These are phyloP conservation scores for Ichneumoninae sp. DNA, from an alignment of 2,888 invertebrate species.

Conservation along the genomic window DNA sequence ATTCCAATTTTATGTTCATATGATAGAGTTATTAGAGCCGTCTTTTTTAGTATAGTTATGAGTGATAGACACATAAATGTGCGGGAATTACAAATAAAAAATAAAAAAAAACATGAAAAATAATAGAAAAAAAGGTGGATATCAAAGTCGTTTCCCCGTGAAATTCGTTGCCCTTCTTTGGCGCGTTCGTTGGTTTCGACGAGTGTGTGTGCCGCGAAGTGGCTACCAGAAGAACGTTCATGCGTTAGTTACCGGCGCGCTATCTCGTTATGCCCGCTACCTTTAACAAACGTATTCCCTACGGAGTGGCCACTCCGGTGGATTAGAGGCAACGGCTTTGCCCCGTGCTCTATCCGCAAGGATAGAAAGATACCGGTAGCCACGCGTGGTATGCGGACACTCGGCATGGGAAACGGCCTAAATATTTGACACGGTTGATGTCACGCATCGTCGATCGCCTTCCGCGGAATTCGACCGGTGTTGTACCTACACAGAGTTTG, in stretches of 20 bases:
- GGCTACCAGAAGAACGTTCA: background rate
- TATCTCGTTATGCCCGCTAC: background rate
- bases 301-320: background rate
- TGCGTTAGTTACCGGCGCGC: background rate
- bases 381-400: constrained; percentile 69
- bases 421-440: constrained; percentile 72
- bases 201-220: background rate
- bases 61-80: too few relatives aligned
- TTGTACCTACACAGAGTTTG: constrained; percentile 28
- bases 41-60: too few relatives aligned
- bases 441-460: constrained; percentile 65
- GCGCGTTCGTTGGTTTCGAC: too few relatives aligned
- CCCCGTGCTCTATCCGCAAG: background rate
- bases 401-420: constrained; percentile 69
- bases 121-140: too few relatives aligned
- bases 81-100: too few relatives aligned
- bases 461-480: constrained; percentile 63
- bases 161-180: too few relatives aligned
- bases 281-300: background rate
- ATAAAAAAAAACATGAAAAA: too few relatives aligned
- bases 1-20: too few relatives aligned
- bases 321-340: constrained; percentile 7
- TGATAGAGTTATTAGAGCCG: too few relatives aligned
- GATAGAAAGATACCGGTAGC: constrained; percentile 65
- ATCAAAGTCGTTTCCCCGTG: too few relatives aligned